Evolutionary conservation across 2,888 invertebrate species (phyloP).

Genomic region (Pantelozetes paolii): DNA sequence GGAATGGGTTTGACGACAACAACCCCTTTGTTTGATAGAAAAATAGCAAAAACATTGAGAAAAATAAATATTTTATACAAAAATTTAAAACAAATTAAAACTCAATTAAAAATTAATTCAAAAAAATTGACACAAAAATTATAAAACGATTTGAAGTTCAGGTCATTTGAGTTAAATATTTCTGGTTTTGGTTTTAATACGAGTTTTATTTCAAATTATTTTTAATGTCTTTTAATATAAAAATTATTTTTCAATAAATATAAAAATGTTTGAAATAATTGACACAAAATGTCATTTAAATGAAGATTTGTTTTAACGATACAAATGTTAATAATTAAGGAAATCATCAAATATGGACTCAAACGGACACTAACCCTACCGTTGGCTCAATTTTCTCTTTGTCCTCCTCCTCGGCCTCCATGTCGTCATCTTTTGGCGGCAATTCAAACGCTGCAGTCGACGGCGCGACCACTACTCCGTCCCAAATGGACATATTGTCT

Average conservation of each 20-base stretch:
- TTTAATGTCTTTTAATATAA: background rate
- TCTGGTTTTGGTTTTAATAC: background rate
- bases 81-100: too few relatives aligned
- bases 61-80: too few relatives aligned
- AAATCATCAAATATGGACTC: background rate
- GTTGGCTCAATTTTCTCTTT: background rate
- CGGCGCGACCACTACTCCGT: slow-evolving; percentile 91
- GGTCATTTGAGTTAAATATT: background rate
- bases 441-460: slow-evolving; percentile 88
- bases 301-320: too few relatives aligned
- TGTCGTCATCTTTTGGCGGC: slow-evolving; percentile 66
- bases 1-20: background rate
- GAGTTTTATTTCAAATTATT: background rate
- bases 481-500: slow-evolving; percentile 91
- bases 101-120: too few relatives aligned
- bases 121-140: background rate
- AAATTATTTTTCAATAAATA: background rate
- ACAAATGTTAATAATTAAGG: too few relatives aligned
- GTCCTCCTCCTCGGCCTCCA: slow-evolving; percentile 48
- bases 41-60: too few relatives aligned
- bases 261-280: background rate
- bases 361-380: slow-evolving; percentile 14
- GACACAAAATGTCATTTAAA: background rate
- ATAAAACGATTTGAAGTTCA: background rate
- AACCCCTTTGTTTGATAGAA: background rate